These are phyloP conservation scores for Lingula anatina DNA, from an alignment of 2,888 invertebrate species.

Conservation along the genomic window DNA sequence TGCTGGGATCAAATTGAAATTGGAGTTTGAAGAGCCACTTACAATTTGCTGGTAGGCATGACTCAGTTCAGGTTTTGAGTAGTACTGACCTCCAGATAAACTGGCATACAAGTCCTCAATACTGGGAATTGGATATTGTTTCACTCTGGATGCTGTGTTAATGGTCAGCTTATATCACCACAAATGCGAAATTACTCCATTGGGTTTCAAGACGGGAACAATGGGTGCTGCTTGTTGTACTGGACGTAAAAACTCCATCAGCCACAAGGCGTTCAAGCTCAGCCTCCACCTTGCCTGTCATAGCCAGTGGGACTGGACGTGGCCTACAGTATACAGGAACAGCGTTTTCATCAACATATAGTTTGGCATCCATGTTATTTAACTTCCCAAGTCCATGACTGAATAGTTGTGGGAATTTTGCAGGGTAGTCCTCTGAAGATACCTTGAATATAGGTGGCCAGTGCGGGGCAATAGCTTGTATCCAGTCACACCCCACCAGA, in stretches of 20 bases:
- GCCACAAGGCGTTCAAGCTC: conserved; percentile 5
- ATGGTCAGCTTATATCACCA: too few relatives aligned
- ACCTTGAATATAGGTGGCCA: not conserved
- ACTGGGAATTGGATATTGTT: conserved; percentile 13
- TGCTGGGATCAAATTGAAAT: too few relatives aligned
- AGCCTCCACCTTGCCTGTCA: conserved; percentile 1
- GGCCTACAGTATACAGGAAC: conserved; percentile 6
- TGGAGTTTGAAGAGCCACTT: too few relatives aligned
- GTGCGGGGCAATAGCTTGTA: conserved; percentile 1
- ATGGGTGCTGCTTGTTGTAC: conserved; percentile 12
- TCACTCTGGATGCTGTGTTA: conserved; percentile 4
- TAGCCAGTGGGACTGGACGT: conserved; percentile 9
- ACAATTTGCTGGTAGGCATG: conserved; percentile 20
- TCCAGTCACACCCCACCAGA: conserved; percentile 7
- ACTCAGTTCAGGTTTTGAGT: conserved; percentile 17
- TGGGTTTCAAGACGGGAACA: conserved; percentile 12
- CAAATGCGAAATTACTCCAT: too few relatives aligned
- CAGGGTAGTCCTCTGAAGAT: not conserved
- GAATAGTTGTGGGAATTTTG: conserved; percentile 4
- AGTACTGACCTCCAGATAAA: conserved; percentile 13
- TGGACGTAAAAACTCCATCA: conserved; percentile 4
- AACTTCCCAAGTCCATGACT: not conserved
- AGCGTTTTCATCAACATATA: conserved; percentile 4
- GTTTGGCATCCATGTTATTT: conserved; percentile 1
- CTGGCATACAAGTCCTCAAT: conserved; percentile 10